phyloP scores from a whole-genome alignment of 1,140 invertebrate species.

The Eupristina koningsbergeri region DNA sequence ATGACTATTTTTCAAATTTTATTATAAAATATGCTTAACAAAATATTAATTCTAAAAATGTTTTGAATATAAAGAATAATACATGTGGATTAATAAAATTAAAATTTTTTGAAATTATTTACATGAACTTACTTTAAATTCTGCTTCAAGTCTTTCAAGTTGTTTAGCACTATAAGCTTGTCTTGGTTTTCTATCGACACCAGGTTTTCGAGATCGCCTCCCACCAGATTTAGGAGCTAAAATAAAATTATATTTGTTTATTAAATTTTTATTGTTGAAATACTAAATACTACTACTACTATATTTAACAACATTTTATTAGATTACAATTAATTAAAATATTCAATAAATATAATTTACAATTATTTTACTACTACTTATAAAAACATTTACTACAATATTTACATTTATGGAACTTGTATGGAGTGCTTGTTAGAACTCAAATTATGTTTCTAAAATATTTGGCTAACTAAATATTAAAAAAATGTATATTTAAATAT shows the following conservation, averaged over 20 bases:
- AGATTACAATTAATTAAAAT: too few relatives aligned
- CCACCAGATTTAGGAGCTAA: slow-evolving; percentile 84
- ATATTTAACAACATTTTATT: too few relatives aligned
- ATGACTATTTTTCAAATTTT: too few relatives aligned
- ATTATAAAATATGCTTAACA: not conserved
- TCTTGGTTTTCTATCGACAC: slow-evolving; percentile 91
- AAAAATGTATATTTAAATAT: not conserved
- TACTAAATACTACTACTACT: too few relatives aligned
- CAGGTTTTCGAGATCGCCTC: slow-evolving; percentile 86
- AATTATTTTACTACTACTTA: not conserved
- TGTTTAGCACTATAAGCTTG: slow-evolving; percentile 97
- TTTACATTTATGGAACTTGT: not conserved
- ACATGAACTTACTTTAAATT: slow-evolving; percentile 84
- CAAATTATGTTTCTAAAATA: not conserved
- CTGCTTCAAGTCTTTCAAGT: slow-evolving; percentile 89
- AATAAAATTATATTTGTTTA: slow-evolving; percentile 54
- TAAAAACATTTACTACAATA: not conserved
- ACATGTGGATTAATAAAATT: not conserved
- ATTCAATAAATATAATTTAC: too few relatives aligned
- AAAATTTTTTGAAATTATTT: not conserved
- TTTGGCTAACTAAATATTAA: not conserved
- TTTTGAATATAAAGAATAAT: not conserved
- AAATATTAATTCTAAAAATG: not conserved
- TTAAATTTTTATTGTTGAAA: not conserved
- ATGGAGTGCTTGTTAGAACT: not conserved